Percentiles rank a stretch among this genome's conserved stretches.
These are phyloP conservation scores for Cacatua alba DNA, from an alignment of 2,113 vertebrate species.

Conservation along the genomic window DNA sequence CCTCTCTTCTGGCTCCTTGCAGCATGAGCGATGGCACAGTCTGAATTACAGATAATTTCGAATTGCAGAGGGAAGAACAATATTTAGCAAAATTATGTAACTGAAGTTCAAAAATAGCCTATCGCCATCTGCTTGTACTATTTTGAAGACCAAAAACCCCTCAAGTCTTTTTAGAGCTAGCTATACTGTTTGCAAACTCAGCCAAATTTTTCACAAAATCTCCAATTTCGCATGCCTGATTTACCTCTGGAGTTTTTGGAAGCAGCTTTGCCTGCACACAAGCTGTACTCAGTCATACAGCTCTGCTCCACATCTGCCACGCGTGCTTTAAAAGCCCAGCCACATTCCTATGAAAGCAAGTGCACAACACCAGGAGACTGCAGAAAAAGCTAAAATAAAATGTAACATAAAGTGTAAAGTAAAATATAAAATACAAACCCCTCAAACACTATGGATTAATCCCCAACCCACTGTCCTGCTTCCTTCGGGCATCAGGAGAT, in stretches of 20 bases:
- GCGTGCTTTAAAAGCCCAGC: background rate
- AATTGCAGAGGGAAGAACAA: conserved; percentile 42
- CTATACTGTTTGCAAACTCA: conserved; percentile 64
- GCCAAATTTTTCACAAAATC: background rate
- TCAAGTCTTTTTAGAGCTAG: conserved; percentile 40
- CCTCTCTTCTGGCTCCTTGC: background rate
- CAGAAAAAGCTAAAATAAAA: background rate
- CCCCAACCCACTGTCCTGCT: background rate
- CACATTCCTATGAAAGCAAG: background rate
- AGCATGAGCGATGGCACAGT: background rate
- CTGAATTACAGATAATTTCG: background rate
- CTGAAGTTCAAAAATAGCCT: conserved; percentile 38
- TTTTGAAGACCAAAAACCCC: conserved; percentile 47
- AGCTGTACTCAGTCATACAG: background rate
- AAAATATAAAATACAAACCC: background rate
- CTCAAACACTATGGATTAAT: background rate
- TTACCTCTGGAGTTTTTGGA: conserved; percentile 14
- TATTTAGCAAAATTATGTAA: conserved; percentile 38
- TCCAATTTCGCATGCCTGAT: background rate
- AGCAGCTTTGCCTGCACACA: background rate
- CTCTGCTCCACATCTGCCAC: background rate
- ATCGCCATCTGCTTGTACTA: conserved; percentile 59
- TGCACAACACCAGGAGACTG: background rate
- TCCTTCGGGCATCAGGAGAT: background rate
- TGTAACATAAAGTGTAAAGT: background rate